Evolutionary conservation across 2,113 vertebrate species (phyloP).

Genomic region (Myrmecophaga tridactyla): DNA sequence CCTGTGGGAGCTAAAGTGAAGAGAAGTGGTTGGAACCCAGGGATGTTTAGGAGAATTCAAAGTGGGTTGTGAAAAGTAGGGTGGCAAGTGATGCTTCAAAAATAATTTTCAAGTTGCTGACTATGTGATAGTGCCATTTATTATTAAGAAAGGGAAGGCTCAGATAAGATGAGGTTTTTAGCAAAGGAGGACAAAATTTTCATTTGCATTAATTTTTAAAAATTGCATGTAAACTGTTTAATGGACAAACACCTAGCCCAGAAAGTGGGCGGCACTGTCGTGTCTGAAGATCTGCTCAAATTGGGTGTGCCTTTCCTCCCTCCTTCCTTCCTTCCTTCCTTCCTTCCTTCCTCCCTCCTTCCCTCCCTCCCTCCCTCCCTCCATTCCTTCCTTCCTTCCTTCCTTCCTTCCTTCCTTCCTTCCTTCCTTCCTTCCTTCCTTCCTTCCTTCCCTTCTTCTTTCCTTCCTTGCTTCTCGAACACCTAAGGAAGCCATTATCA

Average conservation of each 20-base stretch:
- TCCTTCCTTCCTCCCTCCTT: no score
- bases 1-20: fast-evolving
- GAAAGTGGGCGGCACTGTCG: fast-evolving
- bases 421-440: no score
- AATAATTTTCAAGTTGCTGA: neutral
- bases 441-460: no score
- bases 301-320: neutral
- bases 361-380: no score
- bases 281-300: fast-evolving
- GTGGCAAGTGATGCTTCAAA: neutral
- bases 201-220: neutral
- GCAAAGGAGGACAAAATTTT: neutral
- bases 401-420: no score
- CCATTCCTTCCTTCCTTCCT: no score
- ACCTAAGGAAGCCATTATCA: neutral
- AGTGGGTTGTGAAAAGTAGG: fast-evolving
- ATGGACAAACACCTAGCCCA: fast-evolving
- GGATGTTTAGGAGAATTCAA: fast-evolving
- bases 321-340: no score
- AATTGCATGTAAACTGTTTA: no score
- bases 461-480: neutral
- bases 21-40: neutral
- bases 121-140: neutral
- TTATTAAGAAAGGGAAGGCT: neutral
- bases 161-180: no score